phyloP scores from a whole-genome alignment of 2,888 invertebrate species.

The Neria commutata region DNA sequence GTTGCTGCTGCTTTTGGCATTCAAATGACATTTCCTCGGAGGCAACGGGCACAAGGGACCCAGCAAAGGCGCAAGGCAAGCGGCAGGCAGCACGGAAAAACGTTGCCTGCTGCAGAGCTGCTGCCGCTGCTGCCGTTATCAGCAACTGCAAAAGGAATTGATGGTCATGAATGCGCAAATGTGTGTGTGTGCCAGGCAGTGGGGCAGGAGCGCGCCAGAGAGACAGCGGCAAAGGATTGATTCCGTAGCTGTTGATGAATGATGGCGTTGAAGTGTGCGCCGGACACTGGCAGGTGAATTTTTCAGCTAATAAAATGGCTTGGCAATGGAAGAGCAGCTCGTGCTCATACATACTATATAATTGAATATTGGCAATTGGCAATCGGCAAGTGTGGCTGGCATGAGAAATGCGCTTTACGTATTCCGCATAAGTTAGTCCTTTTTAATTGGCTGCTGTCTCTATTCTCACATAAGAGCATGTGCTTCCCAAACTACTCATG shows the following conservation, averaged over 20 bases:
- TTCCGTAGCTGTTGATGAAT: not conserved
- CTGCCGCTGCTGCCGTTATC: not conserved
- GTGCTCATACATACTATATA: too few species aligned
- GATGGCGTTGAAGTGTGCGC: not conserved
- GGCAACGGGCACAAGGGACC: not conserved
- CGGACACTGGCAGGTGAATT: not conserved
- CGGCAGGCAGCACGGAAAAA: not conserved
- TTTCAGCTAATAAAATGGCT: too few species aligned
- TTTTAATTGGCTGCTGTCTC: too few species aligned
- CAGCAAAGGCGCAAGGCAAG: not conserved
- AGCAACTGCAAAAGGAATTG: not conserved
- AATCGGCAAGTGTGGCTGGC: too few species aligned
- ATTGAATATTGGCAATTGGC: too few species aligned
- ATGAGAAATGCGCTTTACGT: too few species aligned
- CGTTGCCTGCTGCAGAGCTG: not conserved
- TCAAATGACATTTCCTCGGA: constrained; percentile 3
- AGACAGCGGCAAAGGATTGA: not conserved
- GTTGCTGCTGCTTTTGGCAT: constrained; percentile 1
- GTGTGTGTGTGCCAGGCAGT: too few species aligned
- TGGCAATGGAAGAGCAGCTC: too few species aligned
- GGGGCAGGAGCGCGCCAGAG: not conserved
- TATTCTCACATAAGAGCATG: too few species aligned
- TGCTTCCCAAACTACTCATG: too few species aligned
- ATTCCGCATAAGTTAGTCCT: too few species aligned
- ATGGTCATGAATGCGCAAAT: not conserved